Evolutionary conservation across 2,888 invertebrate genomes (phyloP).

Genomic region (Polydrusus tereticollis): DNA sequence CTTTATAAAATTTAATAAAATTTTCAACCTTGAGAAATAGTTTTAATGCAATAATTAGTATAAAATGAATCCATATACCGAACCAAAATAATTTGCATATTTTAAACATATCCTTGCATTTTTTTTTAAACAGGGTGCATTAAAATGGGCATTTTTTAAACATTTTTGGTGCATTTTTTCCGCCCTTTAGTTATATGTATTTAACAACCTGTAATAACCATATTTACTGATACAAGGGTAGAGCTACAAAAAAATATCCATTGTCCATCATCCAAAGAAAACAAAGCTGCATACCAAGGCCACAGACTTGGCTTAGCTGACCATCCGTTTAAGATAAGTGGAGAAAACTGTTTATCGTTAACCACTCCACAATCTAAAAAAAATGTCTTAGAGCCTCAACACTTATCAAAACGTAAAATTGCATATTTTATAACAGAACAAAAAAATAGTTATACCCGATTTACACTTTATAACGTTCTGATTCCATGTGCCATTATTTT

Average conservation of each 20-base stretch:
- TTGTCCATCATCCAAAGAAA: constrained; percentile 63
- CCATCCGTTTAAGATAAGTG: constrained; percentile 65
- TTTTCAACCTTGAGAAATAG: too few relatives aligned
- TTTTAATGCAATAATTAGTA: too few relatives aligned
- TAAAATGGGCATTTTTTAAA: too few relatives aligned
- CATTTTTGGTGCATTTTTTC: too few relatives aligned
- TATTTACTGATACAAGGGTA: constrained; percentile 67
- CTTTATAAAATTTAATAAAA: too few relatives aligned
- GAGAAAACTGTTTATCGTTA: constrained; percentile 2
- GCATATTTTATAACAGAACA: too few relatives aligned
- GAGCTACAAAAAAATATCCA: constrained; percentile 72
- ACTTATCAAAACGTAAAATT: too few relatives aligned
- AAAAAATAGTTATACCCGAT: constrained; percentile 61
- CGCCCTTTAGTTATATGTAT: not conserved
- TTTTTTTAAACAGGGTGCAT: too few relatives aligned
- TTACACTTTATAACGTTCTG: constrained; percentile 62
- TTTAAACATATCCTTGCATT: too few relatives aligned
- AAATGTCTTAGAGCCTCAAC: too few relatives aligned
- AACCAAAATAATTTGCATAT: too few relatives aligned
- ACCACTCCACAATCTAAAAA: constrained; percentile 30
- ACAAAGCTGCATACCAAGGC: constrained; percentile 73
- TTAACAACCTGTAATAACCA: constrained; percentile 63
- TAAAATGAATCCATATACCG: too few relatives aligned
- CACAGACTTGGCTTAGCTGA: constrained; percentile 63
- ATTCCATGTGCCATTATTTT: constrained; percentile 64